These are phyloP conservation scores for Orchesella flavescens DNA, from an alignment of 2,888 invertebrate genomes.

Conservation along the genomic window DNA sequence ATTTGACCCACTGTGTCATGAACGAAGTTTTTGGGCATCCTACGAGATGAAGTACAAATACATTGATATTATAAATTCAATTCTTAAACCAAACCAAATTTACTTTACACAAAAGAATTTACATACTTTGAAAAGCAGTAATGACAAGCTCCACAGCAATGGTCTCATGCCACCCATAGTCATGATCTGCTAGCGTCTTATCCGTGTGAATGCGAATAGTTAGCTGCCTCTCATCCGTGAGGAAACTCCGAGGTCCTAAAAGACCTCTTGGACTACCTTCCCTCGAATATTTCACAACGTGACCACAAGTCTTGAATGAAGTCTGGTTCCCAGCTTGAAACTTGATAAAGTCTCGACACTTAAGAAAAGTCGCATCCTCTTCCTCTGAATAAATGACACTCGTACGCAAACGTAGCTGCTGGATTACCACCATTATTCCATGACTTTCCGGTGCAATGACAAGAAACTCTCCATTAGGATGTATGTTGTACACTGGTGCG, in stretches of 20 bases:
- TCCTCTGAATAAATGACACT: conserved; percentile 51
- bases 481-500: conserved; percentile 43
- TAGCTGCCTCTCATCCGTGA: conserved; percentile 56
- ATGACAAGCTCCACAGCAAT: conserved; percentile 65
- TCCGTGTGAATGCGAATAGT: conserved; percentile 56
- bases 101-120: not conserved
- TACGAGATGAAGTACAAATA: not conserved
- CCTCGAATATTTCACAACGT: conserved; percentile 61
- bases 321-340: conserved; percentile 56
- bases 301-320: conserved; percentile 60
- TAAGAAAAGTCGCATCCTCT: conserved; percentile 58
- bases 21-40: conserved; percentile 62
- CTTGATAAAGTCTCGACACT: conserved; percentile 58
- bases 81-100: not conserved
- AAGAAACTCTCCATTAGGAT: conserved; percentile 55
- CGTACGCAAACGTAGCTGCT: conserved; percentile 57
- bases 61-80: not conserved
- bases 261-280: conserved; percentile 56
- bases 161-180: conserved; percentile 62
- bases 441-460: conserved; percentile 45
- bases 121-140: conserved; percentile 60
- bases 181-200: conserved; percentile 51
- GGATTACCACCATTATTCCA: conserved; percentile 66
- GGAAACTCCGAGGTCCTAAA: conserved; percentile 56
- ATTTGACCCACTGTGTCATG: conserved; percentile 66